Evolutionary conservation across 2,888 invertebrate species (phyloP).

Genomic region (Parnassius orleans): DNA sequence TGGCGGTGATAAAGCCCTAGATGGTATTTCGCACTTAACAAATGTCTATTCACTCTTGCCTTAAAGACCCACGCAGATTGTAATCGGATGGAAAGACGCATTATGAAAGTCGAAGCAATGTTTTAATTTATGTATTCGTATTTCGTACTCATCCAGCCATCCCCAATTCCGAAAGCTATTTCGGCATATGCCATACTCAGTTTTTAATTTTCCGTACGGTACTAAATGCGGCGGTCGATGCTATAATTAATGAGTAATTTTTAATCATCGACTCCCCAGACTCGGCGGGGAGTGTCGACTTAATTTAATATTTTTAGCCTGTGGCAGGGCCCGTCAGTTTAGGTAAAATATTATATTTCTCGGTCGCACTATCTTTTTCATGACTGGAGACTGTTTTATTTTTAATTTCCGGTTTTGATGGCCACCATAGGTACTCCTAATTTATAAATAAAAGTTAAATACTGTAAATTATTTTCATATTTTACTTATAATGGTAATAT

Average conservation of each 20-base stretch:
- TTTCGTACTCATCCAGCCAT: background rate
- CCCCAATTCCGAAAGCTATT: background rate
- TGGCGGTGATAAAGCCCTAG: too few species aligned
- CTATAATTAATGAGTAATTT: slow-evolving; percentile 34
- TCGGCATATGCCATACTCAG: slow-evolving; percentile 1
- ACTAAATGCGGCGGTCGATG: slow-evolving; percentile 5
- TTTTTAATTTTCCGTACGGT: slow-evolving; percentile 16
- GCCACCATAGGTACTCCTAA: slow-evolving; percentile 17
- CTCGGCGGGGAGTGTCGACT: slow-evolving; percentile 11
- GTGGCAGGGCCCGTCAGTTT: slow-evolving; percentile 4
- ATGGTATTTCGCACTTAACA: too few species aligned
- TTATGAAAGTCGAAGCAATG: too few species aligned
- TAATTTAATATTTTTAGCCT: slow-evolving; percentile 23
- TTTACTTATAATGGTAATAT: too few species aligned
- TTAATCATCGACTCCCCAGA: slow-evolving; percentile 27
- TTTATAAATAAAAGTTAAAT: slow-evolving; percentile 11
- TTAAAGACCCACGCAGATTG: background rate
- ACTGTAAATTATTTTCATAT: too few species aligned
- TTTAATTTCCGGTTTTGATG: slow-evolving; percentile 4
- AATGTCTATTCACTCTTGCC: too few species aligned
- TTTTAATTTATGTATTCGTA: slow-evolving; percentile 3
- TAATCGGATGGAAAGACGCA: too few species aligned
- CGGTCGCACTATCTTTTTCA: slow-evolving; percentile 1
- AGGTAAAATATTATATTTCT: slow-evolving; percentile 9
- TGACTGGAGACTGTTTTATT: background rate